Evolutionary conservation across 2,113 vertebrate genomes (phyloP).

Genomic region (Paracanthobrama guichenoti): DNA sequence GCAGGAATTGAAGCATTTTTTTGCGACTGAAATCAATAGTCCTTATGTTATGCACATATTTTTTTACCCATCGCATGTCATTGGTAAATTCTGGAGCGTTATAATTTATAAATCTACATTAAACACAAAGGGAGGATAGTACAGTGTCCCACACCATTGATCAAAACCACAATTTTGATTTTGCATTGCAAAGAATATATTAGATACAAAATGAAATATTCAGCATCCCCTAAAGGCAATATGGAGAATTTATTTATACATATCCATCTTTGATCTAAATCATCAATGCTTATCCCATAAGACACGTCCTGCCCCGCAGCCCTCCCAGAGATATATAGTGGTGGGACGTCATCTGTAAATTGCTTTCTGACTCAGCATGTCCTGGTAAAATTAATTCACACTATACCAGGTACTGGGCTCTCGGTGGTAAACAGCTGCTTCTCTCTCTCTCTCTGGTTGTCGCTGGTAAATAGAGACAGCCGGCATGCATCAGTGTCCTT

Average conservation of each 20-base stretch:
- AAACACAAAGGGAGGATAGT: neutral
- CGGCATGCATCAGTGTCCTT: constrained; percentile 42
- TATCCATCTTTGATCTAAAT: constrained; percentile 37
- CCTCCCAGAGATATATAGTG: constrained; percentile 15
- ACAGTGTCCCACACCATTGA: neutral
- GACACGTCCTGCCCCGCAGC: constrained; percentile 8
- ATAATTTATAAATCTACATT: neutral
- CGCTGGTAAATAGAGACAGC: constrained; percentile 21
- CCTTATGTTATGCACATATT: neutral
- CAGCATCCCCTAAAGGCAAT: constrained; percentile 31
- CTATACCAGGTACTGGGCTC: constrained; percentile 23
- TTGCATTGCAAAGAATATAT: neutral
- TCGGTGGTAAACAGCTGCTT: constrained; percentile 40
- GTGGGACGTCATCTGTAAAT: constrained; percentile 35
- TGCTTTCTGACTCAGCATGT: constrained; percentile 48
- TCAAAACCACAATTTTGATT: constrained; percentile 23
- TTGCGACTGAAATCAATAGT: neutral
- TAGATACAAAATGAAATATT: constrained; percentile 25
- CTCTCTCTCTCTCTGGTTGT: constrained; percentile 6
- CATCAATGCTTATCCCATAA: constrained; percentile 25
- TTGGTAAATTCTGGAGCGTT: neutral
- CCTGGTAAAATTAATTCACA: constrained; percentile 51
- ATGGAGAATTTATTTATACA: constrained; percentile 14
- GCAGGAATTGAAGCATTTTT: neutral
- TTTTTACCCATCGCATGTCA: neutral